Conservation (phyloP, 2,888 invertebrate species). For the Alviniconcha strummeri region DNA sequence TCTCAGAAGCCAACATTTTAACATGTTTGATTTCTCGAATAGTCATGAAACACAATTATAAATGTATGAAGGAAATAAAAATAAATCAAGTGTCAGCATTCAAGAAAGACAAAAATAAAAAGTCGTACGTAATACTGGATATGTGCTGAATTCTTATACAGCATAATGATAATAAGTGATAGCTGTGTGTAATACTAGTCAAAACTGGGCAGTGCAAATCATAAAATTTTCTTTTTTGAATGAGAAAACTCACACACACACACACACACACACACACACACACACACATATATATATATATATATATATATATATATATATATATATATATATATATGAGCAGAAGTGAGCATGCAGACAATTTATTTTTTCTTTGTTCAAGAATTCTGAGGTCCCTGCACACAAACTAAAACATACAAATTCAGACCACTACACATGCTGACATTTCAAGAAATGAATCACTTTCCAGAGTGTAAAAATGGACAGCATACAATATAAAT, state of each 20-base stretch:
- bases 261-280: no score
- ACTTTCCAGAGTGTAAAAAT: not conserved
- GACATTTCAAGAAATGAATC: not conserved
- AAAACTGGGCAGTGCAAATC: not conserved
- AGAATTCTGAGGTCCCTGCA: not conserved
- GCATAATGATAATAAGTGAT: not conserved
- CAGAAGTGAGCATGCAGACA: not conserved
- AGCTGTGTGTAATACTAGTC: not conserved
- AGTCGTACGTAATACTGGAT: not conserved
- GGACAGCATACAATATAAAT: not conserved
- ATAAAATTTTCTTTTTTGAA: not conserved
- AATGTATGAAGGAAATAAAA: no score
- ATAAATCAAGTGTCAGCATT: no score
- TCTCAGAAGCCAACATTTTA: not conserved
- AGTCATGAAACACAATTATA: not conserved
- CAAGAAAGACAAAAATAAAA: no score
- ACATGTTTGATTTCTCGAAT: not conserved
- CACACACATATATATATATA: not conserved
- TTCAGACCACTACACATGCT: not conserved
- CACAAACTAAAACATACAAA: not conserved
- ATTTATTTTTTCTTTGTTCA: no score
- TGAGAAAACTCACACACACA: not conserved
- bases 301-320: not conserved
- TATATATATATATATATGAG: not conserved
- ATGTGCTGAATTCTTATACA: not conserved